Percentiles rank a stretch among this genome's conserved stretches.
These are phyloP conservation scores for Leuciscus waleckii DNA, from an alignment of 2,797 vertebrate genomes.

Conservation along the genomic window DNA sequence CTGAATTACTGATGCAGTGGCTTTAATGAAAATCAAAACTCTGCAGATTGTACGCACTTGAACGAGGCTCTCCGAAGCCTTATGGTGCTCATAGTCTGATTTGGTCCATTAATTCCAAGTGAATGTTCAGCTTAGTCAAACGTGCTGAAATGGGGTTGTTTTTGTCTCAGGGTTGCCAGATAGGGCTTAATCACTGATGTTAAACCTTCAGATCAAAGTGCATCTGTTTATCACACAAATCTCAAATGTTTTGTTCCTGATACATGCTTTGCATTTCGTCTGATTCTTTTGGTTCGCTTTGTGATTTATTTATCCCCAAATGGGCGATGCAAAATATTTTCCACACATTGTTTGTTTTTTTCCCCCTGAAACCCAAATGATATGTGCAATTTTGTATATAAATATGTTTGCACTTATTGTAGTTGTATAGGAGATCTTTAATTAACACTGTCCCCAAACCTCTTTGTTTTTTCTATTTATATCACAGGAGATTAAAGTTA, in stretches of 20 bases:
- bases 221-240: constrained; percentile 66
- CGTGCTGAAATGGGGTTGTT: constrained; percentile 45
- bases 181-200: constrained; percentile 54
- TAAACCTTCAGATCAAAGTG: constrained; percentile 62
- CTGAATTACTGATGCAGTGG: constrained; percentile 25
- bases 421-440: constrained; percentile 46
- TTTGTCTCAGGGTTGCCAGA: constrained; percentile 66
- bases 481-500: constrained; percentile 45
- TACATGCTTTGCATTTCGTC: constrained; percentile 13
- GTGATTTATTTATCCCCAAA: constrained; percentile 7
- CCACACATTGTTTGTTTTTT: constrained; percentile 63
- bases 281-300: neutral
- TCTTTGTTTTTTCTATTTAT: constrained; percentile 43
- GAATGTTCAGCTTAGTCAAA: constrained; percentile 46
- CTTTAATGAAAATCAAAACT: constrained; percentile 27
- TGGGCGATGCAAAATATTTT: constrained; percentile 9
- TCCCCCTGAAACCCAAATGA: constrained; percentile 60
- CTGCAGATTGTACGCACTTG: constrained; percentile 43
- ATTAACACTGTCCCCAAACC: constrained; percentile 38
- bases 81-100: constrained; percentile 46
- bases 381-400: constrained; percentile 64
- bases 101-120: constrained; percentile 46
- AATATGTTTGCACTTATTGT: constrained; percentile 59
- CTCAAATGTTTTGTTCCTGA: constrained; percentile 13
- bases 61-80: constrained; percentile 31